Evolutionary conservation across 2,113 vertebrate genomes (phyloP).

Genomic region (Cettia cetti): DNA sequence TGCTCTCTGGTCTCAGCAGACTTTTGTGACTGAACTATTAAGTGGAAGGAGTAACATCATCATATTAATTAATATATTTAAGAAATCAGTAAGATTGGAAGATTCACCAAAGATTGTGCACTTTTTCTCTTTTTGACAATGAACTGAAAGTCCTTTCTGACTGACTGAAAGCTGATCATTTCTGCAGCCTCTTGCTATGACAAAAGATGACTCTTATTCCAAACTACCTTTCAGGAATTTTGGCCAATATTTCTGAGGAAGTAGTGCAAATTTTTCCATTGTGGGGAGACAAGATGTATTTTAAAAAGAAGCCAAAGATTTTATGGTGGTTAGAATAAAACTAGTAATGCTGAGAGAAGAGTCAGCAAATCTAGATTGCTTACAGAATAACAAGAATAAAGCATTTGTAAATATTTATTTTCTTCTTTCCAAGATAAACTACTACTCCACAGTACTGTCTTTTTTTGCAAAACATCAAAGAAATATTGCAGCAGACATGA

Average conservation of each 20-base stretch:
- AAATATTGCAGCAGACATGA: neutral
- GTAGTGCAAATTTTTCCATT: neutral
- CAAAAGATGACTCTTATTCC: neutral
- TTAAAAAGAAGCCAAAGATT: neutral
- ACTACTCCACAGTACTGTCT: neutral
- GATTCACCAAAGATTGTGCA: neutral
- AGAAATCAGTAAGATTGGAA: neutral
- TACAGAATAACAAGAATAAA: neutral
- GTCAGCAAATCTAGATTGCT: neutral
- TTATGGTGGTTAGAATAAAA: neutral
- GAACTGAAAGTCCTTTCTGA: neutral
- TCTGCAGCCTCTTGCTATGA: neutral
- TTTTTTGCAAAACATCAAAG: neutral
- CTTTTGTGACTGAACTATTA: neutral
- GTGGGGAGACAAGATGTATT: neutral
- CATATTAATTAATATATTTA: neutral
- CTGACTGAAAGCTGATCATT: neutral
- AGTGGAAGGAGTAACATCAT: neutral
- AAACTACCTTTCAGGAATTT: neutral
- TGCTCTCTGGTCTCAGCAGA: neutral
- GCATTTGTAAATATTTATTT: neutral
- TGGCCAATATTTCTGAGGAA: neutral
- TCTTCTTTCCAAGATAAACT: neutral
- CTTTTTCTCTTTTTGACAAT: neutral
- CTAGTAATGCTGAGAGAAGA: neutral